phyloP scores from a whole-genome alignment of 2,797 vertebrate genomes.

The Phataginus tricuspis region DNA sequence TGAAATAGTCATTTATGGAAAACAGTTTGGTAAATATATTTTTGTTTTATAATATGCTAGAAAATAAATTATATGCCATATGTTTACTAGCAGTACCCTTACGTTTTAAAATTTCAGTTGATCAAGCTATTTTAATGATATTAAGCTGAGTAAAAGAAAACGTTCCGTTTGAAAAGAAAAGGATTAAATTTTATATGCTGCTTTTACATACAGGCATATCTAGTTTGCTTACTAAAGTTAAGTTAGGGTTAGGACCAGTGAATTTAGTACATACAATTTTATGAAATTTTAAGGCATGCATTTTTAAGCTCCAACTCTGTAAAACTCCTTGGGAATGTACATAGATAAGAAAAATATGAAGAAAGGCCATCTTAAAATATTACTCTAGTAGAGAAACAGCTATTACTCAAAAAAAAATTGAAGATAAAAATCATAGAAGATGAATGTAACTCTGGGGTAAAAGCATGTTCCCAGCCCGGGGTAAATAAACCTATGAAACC shows the following conservation, averaged over 20 bases:
- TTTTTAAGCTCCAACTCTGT: neutral
- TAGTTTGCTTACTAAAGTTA: neutral
- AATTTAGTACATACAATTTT: neutral
- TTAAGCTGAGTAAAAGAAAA: neutral
- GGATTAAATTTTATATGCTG: neutral
- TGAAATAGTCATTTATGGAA: neutral
- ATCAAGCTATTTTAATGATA: neutral
- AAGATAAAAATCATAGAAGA: neutral
- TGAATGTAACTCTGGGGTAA: no score
- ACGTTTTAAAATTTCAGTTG: neutral
- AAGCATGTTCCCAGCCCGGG: no score
- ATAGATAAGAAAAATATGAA: neutral
- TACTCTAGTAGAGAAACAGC: neutral
- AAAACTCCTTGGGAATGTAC: neutral
- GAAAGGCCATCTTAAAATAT: neutral
- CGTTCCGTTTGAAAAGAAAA: neutral
- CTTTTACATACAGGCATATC: neutral
- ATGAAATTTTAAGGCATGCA: neutral
- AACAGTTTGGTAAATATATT: neutral
- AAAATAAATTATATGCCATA: neutral
- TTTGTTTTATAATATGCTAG: neutral
- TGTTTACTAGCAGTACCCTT: neutral
- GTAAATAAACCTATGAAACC: no score
- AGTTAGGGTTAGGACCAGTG: neutral
- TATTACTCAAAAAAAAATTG: neutral